A percentile compares a stretch with the other conserved stretches of the same genome.
Conservation (phyloP, 2,797 vertebrate species). For the Chelon auratus region DNA sequence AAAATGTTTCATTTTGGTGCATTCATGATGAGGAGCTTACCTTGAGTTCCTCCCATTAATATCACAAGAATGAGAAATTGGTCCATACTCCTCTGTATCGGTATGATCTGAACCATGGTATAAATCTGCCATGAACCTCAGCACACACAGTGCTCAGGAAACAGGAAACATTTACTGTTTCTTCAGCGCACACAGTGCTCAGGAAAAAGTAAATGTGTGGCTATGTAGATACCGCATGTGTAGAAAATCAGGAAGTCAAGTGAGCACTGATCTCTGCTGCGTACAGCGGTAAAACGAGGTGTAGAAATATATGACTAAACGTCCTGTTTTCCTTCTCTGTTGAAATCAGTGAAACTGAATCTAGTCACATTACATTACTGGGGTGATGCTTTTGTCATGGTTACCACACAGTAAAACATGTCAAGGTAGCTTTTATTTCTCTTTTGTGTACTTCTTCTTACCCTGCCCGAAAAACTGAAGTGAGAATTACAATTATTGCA, state of each 20-base stretch:
- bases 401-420: neutral
- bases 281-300: neutral
- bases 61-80: constrained; percentile 42
- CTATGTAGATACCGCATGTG: neutral
- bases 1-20: neutral
- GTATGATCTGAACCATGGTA: neutral
- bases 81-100: constrained; percentile 41
- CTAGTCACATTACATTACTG: neutral
- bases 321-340: neutral
- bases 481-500: neutral
- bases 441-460: neutral
- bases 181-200: neutral
- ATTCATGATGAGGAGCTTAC: constrained; percentile 48
- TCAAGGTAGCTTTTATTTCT: neutral
- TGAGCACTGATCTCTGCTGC: constrained; percentile 21
- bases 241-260: constrained; percentile 48
- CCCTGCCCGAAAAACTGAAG: neutral
- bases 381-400: neutral
- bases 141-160: neutral
- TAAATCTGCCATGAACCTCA: constrained; percentile 9
- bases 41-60: constrained; percentile 41
- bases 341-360: constrained; percentile 8
- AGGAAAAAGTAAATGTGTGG: neutral
- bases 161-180: constrained; percentile 8
- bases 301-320: neutral